Base-by-base conservation (phyloP, 2,113 vertebrate species). In the Platysteira castanea region DNA sequence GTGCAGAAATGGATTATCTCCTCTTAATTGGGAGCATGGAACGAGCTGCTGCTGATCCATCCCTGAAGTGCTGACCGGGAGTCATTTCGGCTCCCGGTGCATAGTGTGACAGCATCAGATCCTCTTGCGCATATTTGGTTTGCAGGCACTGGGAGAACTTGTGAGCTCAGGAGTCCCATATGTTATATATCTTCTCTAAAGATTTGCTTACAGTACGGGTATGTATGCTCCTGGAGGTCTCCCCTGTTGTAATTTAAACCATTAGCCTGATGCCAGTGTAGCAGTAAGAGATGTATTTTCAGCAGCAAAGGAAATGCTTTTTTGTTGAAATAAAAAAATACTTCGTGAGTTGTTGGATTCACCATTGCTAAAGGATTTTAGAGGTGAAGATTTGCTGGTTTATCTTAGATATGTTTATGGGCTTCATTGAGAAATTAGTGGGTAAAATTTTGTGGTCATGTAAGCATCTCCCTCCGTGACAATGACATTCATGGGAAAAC, bases 1-100 rank as follows among this genome's bases (percentile, higher is more conserved):
- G 0, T 59, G 46, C 60, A 87, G 90, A 70, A 87, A 75, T 71
- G 93, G 90, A 94, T 96, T 96, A 95, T 95, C 92, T 92, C 64
- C 79, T 94, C 93, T 95, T 94, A 94, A 91, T 90, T 18, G 6
- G 85, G 76, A 83, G 60, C 85, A 35, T 31, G 80, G 73, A 93
- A 88, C 95, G 71, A 64, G 81, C 76, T 75, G 65, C 73, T 87
- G 90, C 78, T 96, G 88, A 86, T 93, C 64, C 9, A 11, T 81
- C 47, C 85, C 70, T 37, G 33, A 37, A 70, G 71, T 76, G 54
- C 85, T 93, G 79, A 68, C 52, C 83, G 93, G 76, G 64, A 94
- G 68, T 60, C 37, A 46, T 77, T 93, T 84, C 0, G 1, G 27
- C 85, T 95, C 85, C 73, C 78, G 30, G 21, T 42, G 37, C 5